Percentiles rank a stretch among this genome's conserved stretches.
These are phyloP conservation scores for Synodontis membranacea DNA, from an alignment of 2,113 vertebrate species.

Conservation along the genomic window DNA sequence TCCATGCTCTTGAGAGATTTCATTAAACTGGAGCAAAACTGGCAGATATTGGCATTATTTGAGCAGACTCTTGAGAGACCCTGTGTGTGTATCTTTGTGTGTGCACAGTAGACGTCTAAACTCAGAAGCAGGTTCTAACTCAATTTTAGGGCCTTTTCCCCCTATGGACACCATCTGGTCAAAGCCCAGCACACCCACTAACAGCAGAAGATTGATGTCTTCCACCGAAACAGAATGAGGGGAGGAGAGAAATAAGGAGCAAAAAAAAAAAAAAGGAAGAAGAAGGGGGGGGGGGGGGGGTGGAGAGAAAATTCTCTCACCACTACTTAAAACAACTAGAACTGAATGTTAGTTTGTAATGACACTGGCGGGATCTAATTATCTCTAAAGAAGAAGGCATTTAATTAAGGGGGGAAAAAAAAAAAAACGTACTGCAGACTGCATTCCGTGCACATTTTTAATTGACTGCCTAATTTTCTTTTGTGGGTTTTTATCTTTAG, in stretches of 20 bases:
- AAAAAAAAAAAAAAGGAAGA: conserved; percentile 30
- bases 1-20: conserved; percentile 9
- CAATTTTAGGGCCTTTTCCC: conserved; percentile 47
- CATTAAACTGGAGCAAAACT: conserved; percentile 31
- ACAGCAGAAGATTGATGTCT: conserved; percentile 52
- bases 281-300: too few relatives aligned
- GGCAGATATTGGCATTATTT: conserved; percentile 47
- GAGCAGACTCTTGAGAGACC: conserved; percentile 24
- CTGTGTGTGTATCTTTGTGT: conserved; percentile 12
- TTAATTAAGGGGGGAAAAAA: conserved; percentile 43
- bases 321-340: conserved; percentile 54
- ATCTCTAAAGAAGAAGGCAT: conserved; percentile 46
- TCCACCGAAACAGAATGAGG: conserved; percentile 51
- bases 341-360: conserved; percentile 41
- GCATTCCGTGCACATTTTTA: conserved; percentile 22
- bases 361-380: conserved; percentile 39
- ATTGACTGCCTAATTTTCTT: not conserved
- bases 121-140: conserved; percentile 45
- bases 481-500: conserved; percentile 28
- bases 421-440: conserved; percentile 2
- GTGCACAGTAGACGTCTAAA: conserved; percentile 6
- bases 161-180: conserved; percentile 41
- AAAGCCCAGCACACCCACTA: conserved; percentile 42
- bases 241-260: conserved; percentile 50
- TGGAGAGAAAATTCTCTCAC: conserved; percentile 54